Percentiles rank a stretch among this genome's conserved stretches.
phyloP scores from a whole-genome alignment of 2,888 invertebrate species.

The Monochamus alternatus region DNA sequence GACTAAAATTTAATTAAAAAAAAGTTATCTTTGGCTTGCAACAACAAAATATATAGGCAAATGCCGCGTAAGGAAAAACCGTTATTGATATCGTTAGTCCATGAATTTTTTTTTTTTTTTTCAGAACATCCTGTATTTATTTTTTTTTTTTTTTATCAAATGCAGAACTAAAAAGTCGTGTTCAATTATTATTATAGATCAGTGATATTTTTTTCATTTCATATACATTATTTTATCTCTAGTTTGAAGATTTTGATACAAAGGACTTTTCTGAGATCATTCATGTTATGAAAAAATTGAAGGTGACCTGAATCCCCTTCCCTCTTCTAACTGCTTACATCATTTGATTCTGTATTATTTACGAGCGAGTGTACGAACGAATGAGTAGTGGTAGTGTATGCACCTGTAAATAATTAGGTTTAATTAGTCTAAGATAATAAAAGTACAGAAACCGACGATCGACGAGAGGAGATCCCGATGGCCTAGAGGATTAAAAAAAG shows the following conservation, averaged over 20 bases:
- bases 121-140: too few species aligned
- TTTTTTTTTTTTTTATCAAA: too few species aligned
- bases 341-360: conserved; percentile 33
- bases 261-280: not conserved
- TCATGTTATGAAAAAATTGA: conserved; percentile 10
- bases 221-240: not conserved
- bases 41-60: too few species aligned
- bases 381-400: conserved; percentile 38
- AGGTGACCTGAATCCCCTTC: conserved; percentile 37
- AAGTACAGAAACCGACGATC: conserved; percentile 11
- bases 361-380: conserved; percentile 39
- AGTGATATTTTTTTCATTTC: conserved; percentile 11
- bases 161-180: too few species aligned
- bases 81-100: too few species aligned
- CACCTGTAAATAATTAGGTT: conserved; percentile 37
- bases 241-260: conserved; percentile 2
- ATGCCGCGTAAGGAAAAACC: too few species aligned
- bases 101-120: too few species aligned
- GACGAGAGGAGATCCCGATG: conserved; percentile 10
- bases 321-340: conserved; percentile 41
- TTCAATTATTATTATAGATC: too few species aligned
- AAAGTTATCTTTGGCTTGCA: too few species aligned
- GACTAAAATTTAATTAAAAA: too few species aligned
- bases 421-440: conserved; percentile 30
- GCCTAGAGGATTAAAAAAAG: conserved; percentile 9